Base-by-base conservation (phyloP, 2,888 invertebrate species). In the Cephus pygmeus region DNA sequence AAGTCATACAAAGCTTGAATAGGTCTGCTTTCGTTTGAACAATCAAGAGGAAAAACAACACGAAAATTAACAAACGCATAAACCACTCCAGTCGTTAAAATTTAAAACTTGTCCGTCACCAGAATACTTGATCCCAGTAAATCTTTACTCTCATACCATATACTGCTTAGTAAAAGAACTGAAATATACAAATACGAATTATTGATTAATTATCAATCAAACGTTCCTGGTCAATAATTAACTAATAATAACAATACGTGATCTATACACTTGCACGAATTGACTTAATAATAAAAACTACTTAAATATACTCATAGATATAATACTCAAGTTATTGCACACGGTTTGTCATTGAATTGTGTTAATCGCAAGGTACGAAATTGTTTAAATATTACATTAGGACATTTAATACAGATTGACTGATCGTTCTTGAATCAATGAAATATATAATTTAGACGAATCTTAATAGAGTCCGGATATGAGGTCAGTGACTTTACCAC, bases 401-500 rank as follows among this genome's bases (percentile, higher is more conserved):
- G 6, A 71, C 71, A 15, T 33, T 71, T 34, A 34, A 71, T 33
- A 71, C 31, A 71, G 1, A 71, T 33, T 71, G 31, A 34, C 30
- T 71, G 71, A 12, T 9, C 2, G 1, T 23, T 56, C 23, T 56
- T 56, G 23, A 23, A 23, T 23, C 56, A 23, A 56, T 56, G 23
- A 9, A 56, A 23, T 0, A 56, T 34, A 6, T 71, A 15, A 40
- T 30, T 23, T 23, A 56, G 23, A 34, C 34, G 11, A 69, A 23
- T 40, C 77, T 89, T 79, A 91, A 78, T 91, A 91, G 34, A 91
- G 85, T 2, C 91, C 91, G 1, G 91, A 91, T 34, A 91, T 80
- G 71, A 91, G 83, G 69, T 91, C 91, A 11, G 91, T 91, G 68
- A 91, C 91, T 83, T 91, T 91, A 34, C 88, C 89, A 34, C 88